Conservation (phyloP, 2,113 vertebrate genomes). For the Apteryx owenii region DNA sequence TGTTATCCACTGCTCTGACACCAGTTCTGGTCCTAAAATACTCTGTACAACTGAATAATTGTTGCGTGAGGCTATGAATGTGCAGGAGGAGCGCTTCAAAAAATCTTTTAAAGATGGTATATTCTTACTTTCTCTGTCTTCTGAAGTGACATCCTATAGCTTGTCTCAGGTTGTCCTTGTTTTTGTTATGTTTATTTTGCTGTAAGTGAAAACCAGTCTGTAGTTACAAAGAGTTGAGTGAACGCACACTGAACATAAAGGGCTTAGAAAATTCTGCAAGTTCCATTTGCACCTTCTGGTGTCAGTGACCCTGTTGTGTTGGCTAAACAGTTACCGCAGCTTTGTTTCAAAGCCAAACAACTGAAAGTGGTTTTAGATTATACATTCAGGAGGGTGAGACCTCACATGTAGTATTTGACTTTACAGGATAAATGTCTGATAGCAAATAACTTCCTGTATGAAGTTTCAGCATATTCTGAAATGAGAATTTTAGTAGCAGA, state of each 20-base stretch:
- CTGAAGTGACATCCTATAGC: background rate
- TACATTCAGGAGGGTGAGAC: background rate
- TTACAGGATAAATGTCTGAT: background rate
- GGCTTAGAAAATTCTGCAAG: background rate
- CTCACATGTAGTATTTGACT: background rate
- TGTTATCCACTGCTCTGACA: background rate
- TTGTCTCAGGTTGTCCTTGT: background rate
- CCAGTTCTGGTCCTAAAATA: background rate
- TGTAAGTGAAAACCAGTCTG: background rate
- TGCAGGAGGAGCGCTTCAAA: background rate
- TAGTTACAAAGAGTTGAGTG: background rate
- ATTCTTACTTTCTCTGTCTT: background rate
- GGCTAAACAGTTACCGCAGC: background rate
- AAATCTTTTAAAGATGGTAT: background rate
- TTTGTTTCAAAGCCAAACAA: background rate
- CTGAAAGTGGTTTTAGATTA: background rate
- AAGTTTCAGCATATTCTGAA: background rate
- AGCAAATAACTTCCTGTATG: background rate
- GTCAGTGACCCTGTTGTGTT: background rate
- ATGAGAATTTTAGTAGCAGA: background rate
- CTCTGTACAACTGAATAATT: accelerated
- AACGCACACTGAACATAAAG: background rate
- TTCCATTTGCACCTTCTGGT: background rate
- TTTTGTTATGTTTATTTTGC: background rate
- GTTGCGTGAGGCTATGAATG: background rate